Conservation (phyloP, 2,113 vertebrate genomes). For the Erinaceus europaeus region DNA sequence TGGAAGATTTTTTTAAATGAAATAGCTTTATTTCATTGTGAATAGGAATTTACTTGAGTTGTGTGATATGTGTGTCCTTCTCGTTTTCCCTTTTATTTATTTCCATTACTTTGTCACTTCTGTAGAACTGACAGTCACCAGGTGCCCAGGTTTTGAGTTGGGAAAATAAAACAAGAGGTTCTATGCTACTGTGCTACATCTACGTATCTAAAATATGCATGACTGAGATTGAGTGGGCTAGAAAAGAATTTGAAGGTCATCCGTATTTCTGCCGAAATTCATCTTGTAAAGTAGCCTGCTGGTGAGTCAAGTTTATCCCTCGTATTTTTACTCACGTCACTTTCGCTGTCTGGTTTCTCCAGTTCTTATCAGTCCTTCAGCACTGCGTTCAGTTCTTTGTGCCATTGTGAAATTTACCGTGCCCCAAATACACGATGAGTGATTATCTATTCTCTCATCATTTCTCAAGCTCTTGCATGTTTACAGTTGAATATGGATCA, state of each 20-base stretch:
- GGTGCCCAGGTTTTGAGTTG: background rate
- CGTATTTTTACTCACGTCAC: background rate
- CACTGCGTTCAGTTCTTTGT: background rate
- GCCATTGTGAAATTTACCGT: background rate
- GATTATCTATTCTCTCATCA: background rate
- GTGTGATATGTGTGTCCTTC: constrained; percentile 32
- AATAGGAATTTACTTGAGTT: constrained; percentile 1
- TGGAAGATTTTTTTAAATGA: background rate
- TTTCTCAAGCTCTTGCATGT: background rate
- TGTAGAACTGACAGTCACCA: background rate
- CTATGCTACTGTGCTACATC: background rate
- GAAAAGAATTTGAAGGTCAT: background rate
- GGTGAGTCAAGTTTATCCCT: background rate
- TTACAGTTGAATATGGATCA: background rate
- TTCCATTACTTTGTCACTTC: background rate
- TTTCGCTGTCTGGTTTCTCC: background rate
- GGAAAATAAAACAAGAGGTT: background rate
- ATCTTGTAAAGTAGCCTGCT: background rate
- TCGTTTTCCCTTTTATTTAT: constrained; percentile 35
- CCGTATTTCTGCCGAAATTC: background rate
- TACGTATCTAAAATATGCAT: background rate
- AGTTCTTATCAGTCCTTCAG: background rate
- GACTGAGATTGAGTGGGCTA: background rate
- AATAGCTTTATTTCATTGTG: constrained; percentile 28
- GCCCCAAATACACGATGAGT: background rate